Conservation (phyloP, 2,113 vertebrate species). For the Platycercus adscitus region DNA sequence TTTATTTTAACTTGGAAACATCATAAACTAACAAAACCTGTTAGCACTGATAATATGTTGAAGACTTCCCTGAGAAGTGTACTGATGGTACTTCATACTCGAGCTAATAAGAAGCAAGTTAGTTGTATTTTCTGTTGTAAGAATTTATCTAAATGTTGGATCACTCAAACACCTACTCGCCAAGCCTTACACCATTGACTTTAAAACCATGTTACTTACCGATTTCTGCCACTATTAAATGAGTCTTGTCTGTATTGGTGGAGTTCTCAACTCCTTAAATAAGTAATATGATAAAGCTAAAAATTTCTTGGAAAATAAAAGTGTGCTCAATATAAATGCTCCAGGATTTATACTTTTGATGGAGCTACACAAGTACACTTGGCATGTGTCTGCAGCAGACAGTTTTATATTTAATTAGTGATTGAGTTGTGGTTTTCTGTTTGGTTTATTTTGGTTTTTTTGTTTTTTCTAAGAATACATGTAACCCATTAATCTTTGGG, state of each 20-base stretch:
- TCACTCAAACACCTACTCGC: accelerated
- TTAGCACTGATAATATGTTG: neutral
- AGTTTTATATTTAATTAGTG: neutral
- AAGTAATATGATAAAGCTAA: neutral
- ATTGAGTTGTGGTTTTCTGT: neutral
- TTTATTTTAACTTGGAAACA: neutral
- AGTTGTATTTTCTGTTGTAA: neutral
- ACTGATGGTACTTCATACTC: neutral
- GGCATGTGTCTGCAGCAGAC: neutral
- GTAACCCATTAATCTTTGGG: no score
- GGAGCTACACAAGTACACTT: neutral
- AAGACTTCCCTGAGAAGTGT: neutral
- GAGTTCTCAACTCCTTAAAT: neutral
- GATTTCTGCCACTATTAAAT: neutral
- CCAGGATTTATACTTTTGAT: neutral
- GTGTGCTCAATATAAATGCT: neutral
- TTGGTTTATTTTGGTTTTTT: neutral
- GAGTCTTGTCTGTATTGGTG: neutral
- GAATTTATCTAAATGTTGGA: neutral
- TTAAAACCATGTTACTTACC: neutral
- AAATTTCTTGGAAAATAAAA: neutral
- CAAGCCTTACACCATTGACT: neutral
- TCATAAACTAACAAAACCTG: neutral
- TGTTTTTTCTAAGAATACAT: no score
- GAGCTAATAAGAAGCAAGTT: neutral